Base-by-base conservation (phyloP, 2,888 invertebrate species). In the Luffia ferchaultella region DNA sequence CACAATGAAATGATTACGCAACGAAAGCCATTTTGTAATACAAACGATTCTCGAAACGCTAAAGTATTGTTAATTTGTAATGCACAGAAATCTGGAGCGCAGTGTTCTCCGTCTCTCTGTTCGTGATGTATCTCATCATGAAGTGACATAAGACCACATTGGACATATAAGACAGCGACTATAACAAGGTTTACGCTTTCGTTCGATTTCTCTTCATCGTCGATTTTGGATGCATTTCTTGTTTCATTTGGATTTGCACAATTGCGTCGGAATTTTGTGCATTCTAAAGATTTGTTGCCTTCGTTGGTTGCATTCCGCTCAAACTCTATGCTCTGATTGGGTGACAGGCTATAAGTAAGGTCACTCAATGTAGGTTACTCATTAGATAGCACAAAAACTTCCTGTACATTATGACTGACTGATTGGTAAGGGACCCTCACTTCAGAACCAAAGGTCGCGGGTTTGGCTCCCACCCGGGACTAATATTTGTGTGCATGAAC, bases 191-290 rank as follows among this genome's bases (percentile, higher is more conserved):
- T n/a, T n/a, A n/a, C n/a, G n/a, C n/a, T n/a, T n/a, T n/a, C n/a
- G n/a, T n/a, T n/a, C n/a, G n/a, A n/a, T n/a, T n/a, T n/a, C n/a
- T n/a, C n/a, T n/a, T n/a, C n/a, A n/a, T n/a, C n/a, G n/a, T n/a
- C n/a, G 56, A 67, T 67, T 74, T 70, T 64, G 65, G 62, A 57
- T 62, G 60, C 52, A 48, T 50, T 50, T 51, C 56, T 73, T 65
- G 59, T 60, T 63, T 54, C 68, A 70, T 2, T 45, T 55, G 45
- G 30, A 30, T 50, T 62, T 65, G 61, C 58, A 56, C 56, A 54
- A 60, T 56, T 46, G 49, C 42, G 45, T 57, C 17, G 52, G 59
- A 60, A 65, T 63, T 63, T 57, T 57, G 59, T 61, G 60, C 62
- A 62, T 52, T 43, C 52, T 53, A 20, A 50, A 55, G 56, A 53